Percentiles rank a stretch among this genome's conserved stretches.
Conservation (phyloP, 2,797 vertebrate species). For the Poeciliopsis paucimaculata region DNA sequence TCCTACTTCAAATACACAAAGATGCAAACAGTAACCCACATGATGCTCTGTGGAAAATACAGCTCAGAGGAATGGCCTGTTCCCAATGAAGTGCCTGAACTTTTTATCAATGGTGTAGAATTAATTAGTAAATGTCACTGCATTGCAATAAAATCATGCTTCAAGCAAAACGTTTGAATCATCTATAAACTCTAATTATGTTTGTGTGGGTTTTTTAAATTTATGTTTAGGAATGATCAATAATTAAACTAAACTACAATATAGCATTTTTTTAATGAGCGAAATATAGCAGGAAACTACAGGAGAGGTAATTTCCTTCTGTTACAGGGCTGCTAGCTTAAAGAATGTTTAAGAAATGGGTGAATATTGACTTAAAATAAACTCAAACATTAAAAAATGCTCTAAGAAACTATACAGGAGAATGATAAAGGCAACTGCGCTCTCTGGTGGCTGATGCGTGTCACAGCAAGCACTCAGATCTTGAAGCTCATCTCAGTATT, state of each 20-base stretch:
- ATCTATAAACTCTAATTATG: background rate
- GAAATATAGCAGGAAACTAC: background rate
- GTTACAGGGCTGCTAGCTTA: background rate
- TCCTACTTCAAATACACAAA: background rate
- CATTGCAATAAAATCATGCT: background rate
- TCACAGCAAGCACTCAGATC: constrained; percentile 3
- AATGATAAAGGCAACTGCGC: constrained; percentile 19
- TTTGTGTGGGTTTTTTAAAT: background rate
- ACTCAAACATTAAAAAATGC: background rate
- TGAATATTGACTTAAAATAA: background rate
- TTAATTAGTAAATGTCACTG: background rate
- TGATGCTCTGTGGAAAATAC: constrained; percentile 3
- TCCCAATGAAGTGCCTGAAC: background rate
- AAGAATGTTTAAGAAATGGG: background rate
- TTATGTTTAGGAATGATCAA: background rate
- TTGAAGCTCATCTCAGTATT: constrained; percentile 18
- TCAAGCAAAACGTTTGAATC: background rate
- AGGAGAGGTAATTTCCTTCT: background rate
- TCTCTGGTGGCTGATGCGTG: constrained; percentile 6
- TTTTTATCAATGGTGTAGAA: background rate
- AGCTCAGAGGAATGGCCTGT: background rate
- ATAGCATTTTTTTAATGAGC: background rate
- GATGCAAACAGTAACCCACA: background rate
- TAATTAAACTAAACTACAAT: background rate
- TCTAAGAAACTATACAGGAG: constrained; percentile 9